Evolutionary conservation across 2,888 invertebrate species (phyloP).

Genomic region (Microctonus aethiopoides): DNA sequence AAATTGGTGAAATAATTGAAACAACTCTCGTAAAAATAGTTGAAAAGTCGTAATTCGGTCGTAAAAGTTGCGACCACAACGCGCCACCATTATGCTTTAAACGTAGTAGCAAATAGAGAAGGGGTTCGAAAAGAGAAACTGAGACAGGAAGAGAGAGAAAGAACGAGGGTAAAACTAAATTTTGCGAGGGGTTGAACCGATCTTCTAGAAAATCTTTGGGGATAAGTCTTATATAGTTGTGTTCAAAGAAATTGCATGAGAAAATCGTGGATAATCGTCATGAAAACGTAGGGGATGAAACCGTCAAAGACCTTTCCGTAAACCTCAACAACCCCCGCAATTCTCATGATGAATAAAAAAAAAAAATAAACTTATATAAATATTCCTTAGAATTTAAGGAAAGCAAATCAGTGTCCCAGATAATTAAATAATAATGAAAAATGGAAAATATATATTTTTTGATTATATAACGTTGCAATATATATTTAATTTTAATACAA

Average conservation of each 20-base stretch:
- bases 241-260: conserved; percentile 44
- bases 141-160: neutral
- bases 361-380: neutral
- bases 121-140: neutral
- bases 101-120: conserved; percentile 30
- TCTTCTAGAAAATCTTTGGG: conserved; percentile 45
- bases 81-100: conserved; percentile 53
- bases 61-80: conserved; percentile 63
- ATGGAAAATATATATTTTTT: neutral
- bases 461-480: neutral
- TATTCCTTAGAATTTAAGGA: neutral
- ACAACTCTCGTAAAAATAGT: conserved; percentile 68
- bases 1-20: conserved; percentile 68
- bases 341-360: neutral
- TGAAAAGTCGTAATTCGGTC: conserved; percentile 65
- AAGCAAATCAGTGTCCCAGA: conserved; percentile 1
- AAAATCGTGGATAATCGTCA: conserved; percentile 42
- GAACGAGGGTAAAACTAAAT: conserved; percentile 15
- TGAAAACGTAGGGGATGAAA: conserved; percentile 17
- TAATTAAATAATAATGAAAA: neutral
- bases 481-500: conserved; percentile 1
- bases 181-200: neutral
- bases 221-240: conserved; percentile 52
- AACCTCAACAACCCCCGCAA: conserved; percentile 27
- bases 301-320: conserved; percentile 18